Evolutionary conservation across 2,113 vertebrate species (phyloP), one percentile per base, ranked within the genome.

Genomic region (Triplophysa tibetana): DNA sequence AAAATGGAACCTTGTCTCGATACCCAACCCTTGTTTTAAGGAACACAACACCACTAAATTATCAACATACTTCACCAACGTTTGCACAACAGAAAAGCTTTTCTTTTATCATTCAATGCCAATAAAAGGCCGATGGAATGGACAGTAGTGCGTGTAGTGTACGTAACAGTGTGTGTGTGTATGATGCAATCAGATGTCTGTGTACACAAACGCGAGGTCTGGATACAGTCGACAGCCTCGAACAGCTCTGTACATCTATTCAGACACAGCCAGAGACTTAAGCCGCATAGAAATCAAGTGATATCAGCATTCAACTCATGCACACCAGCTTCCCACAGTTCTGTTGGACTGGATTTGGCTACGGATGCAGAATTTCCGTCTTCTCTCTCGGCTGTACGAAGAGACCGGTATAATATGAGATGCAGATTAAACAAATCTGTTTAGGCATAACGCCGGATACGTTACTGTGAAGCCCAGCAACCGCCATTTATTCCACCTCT

Each of bases 391-490:
- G 60, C 58, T 43, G 21, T 63, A 75, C 58, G 29, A 58, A 33
- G 21, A 74, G 8, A 74, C 33, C 8, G 33, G 45, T 45, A 60
- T 74, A 58, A 75, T 48, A n/a, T 63, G 58, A 75, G n/a, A 2
- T 1, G 73, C 38, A 75, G 73, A 75, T 63, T 62, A 75, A 63
- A 50, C 73, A 75, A 75, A 75, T 75, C 73, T 63, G 38, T 63
- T 75, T 50, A 75, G 8, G 60, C 73, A 24, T 62, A 75, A 33
- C 23, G 26, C n/a, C 21, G 17, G 48, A 72, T 24, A 2, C 72
- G 45, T 50, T 48, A 43, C 70, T 2, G n/a, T 16, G 48, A 70
- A 26, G 23, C 21, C 13, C 50, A 50, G 10, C 50, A 33, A 23
- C 1, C 4, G 41, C 29, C 41, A 62, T 75, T 75, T 63, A 26